Base-by-base conservation (phyloP, 1,140 invertebrate species). In the Aphelenchoides besseyi region DNA sequence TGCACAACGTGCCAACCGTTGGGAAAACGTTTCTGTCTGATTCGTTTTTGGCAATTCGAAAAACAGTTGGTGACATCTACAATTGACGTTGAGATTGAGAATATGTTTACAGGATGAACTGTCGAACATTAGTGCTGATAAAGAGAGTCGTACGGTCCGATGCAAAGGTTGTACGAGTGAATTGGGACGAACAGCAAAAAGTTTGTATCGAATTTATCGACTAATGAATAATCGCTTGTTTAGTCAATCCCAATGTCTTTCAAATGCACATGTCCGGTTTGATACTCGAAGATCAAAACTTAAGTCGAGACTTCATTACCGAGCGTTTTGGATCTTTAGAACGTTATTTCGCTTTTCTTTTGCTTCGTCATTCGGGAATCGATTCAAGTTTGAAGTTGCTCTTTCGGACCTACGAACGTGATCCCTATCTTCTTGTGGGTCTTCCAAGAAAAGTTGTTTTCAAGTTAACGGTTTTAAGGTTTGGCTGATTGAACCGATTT, bases 401-500 rank as follows among this genome's bases (percentile, higher is more conserved):
- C 16, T 36, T 66, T 37, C 16, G 63, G 30, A 66, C 63, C 12
- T 37, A 12, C 16, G 63, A 53, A 18, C 16, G 30, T 23, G 36
- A 33, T 2, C 48, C 63, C 1, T 66, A 66, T 30, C 12, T 66
- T n/a, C 30, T 66, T n/a, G 59, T 61, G 59, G 23, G 41, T 48
- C 41, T 48, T 48, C 41, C 41, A 48, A n/a, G n/a, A n/a, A n/a
- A n/a, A n/a, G n/a, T n/a, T n/a, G 12, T 48, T 48, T 48, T 48
- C 41, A 16, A 48, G 12, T 48, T 23, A 12, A 12, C 41, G 41
- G 12, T 48, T 48, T 23, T 12, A 12, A 48, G 55, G 23, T 59
- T 33, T 66, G 63, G 63, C 63, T 66, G 63, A 66, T 66, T 33
- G 63, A 66, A 53, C 63, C 63, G 32, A 66, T 66, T 33, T 66